Base-by-base conservation (phyloP, 2,888 invertebrate species). In the Stenodema calcarata region DNA sequence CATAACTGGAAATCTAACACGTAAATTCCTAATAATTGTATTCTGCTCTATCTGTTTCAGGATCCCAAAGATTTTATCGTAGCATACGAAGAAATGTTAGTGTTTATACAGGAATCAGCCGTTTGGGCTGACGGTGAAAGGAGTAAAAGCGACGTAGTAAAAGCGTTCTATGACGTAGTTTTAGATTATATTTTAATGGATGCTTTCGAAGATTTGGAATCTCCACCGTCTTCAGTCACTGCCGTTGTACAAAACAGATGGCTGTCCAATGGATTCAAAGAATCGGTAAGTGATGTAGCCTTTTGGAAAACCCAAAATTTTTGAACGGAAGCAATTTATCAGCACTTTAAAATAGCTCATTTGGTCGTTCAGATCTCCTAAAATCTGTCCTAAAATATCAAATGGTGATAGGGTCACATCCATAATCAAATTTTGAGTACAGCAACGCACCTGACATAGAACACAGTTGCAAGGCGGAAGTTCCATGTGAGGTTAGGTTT, bases 201-300 rank as follows among this genome's bases (percentile, higher is more conserved):
- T 92, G 98, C 99, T 27, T 99, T 99, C 92, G 99, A 99, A 91
- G 99, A 99, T 92, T 93, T 99, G 62, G 96, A 96, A 88, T 93
- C 95, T 79, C 99, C 99, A 28, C 99, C 99, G 0, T 95, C 97
- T 0, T 97, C 99, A 41, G 98, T 99, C 75, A 95, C 96, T 84
- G 97, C 99, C 18, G 98, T 99, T 47, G 96, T 99, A 14, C 96
- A 98, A 90, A 99, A 99, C 92, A 94, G 98, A 88, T 99, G 98
- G 96, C 94, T 99, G 85, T 98, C 99, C 0, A 97, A 97, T 91
- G 96, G 98, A 82, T 99, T 99, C 91, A 98, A 98, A 90, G 97
- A 97, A 92, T 96, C 96, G 88, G 95, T 95, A 91, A 91, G 92
- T 91, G 86, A 3, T 47, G 12, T n/a, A n/a, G n/a, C n/a, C n/a